Percentiles rank a stretch among this genome's conserved stretches.
Conservation (phyloP, 2,888 invertebrate species). For the Amphimallon solstitiale region DNA sequence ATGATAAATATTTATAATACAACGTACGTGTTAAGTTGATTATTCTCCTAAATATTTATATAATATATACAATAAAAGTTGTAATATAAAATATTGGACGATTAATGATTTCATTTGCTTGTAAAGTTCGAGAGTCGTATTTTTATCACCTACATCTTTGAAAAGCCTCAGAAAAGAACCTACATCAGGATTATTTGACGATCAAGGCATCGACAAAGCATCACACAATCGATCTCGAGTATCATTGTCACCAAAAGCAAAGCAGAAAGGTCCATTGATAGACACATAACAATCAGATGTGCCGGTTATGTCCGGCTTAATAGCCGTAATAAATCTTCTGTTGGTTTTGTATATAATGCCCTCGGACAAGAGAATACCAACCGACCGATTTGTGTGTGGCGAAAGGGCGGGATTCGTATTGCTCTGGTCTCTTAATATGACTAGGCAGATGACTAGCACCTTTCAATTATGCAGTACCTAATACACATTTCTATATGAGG, state of each 20-base stretch:
- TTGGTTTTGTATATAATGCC: slow-evolving; percentile 6
- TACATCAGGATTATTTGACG: slow-evolving; percentile 5
- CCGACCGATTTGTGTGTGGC: too few species aligned
- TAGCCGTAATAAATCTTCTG: slow-evolving; percentile 18
- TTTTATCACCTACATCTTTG: slow-evolving; percentile 15
- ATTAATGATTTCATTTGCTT: neutral
- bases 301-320: slow-evolving; percentile 9
- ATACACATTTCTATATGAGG: neutral
- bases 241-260: slow-evolving; percentile 1
- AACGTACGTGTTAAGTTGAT: too few species aligned
- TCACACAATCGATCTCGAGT: slow-evolving; percentile 2
- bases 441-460: neutral
- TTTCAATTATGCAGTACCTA: slow-evolving; percentile 1
- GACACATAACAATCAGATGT: slow-evolving; percentile 14
- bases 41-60: too few species aligned
- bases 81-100: too few species aligned
- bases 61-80: too few species aligned
- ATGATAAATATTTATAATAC: too few species aligned
- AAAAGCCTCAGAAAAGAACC: neutral
- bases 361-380: neutral
- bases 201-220: slow-evolving; percentile 9
- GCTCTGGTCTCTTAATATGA: neutral
- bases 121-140: neutral
- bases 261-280: slow-evolving; percentile 1
- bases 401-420: neutral